Conservation (phyloP, 2,888 invertebrate species). For the Amblyteles armatorius region DNA sequence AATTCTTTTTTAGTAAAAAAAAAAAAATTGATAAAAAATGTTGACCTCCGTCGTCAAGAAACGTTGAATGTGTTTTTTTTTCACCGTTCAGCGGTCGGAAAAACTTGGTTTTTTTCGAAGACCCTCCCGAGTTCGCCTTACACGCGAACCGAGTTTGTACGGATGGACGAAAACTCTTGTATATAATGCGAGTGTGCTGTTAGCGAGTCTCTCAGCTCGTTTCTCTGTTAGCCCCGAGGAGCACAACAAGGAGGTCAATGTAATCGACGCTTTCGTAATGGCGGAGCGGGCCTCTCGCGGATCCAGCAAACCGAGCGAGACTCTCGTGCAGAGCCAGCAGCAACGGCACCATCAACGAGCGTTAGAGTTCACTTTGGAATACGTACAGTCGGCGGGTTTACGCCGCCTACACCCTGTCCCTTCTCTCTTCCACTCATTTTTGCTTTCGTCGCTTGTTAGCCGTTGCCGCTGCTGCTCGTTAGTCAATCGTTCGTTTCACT, state of each 20-base stretch:
- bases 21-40: neutral
- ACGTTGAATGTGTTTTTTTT: neutral
- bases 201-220: conserved; percentile 36
- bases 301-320: conserved; percentile 47
- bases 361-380: conserved; percentile 35
- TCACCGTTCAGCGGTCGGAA: neutral
- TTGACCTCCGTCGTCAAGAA: neutral
- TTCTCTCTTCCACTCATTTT: conserved; percentile 35
- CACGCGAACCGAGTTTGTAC: conserved; percentile 21
- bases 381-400: conserved; percentile 54
- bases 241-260: conserved; percentile 77
- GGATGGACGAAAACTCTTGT: conserved; percentile 32
- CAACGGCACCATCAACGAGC: conserved; percentile 21
- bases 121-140: neutral
- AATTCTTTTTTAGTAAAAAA: neutral
- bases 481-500: conserved; percentile 68
- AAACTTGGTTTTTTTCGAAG: neutral
- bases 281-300: conserved; percentile 66
- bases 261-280: conserved; percentile 78
- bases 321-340: conserved; percentile 47
- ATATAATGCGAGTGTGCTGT: conserved; percentile 16
- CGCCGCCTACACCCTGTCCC: conserved; percentile 69
- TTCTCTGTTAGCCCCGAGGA: conserved; percentile 62
- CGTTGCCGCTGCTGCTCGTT: conserved; percentile 58
- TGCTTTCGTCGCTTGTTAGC: conserved; percentile 11